Evolutionary conservation across 2,797 vertebrate species (phyloP).

Genomic region (Rhabdomys pumilio): DNA sequence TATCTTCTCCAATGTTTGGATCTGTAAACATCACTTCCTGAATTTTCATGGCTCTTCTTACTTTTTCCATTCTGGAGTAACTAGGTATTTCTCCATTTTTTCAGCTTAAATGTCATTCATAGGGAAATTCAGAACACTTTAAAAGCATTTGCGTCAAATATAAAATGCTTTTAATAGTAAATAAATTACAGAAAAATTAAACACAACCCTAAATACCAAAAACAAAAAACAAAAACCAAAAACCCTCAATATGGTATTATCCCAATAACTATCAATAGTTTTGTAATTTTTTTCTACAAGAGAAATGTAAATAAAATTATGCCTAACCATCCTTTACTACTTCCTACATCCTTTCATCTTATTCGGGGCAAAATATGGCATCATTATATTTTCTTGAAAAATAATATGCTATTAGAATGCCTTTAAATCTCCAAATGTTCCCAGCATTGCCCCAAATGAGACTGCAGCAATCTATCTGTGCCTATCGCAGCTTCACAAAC

Average conservation of each 20-base stretch:
- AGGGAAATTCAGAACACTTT: background rate
- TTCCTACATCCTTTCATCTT: background rate
- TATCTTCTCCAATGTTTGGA: background rate
- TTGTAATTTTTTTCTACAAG: background rate
- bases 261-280: background rate
- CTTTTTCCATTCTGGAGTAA: background rate
- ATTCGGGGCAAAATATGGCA: background rate
- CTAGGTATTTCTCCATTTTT: background rate
- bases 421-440: background rate
- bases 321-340: background rate
- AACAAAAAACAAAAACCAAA: constrained; percentile 14
- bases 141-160: background rate
- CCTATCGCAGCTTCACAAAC: background rate
- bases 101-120: background rate
- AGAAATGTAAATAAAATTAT: background rate
- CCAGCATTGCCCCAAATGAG: background rate
- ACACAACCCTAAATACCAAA: background rate
- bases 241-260: background rate
- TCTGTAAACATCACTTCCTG: background rate
- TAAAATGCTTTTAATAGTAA: background rate
- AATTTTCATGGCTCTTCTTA: background rate
- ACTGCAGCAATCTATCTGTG: background rate
- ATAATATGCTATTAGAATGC: background rate
- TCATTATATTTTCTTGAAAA: background rate
- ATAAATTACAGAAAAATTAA: constrained; percentile 30